phyloP scores from a whole-genome alignment of 2,888 invertebrate genomes.

The Cephus runcator region DNA sequence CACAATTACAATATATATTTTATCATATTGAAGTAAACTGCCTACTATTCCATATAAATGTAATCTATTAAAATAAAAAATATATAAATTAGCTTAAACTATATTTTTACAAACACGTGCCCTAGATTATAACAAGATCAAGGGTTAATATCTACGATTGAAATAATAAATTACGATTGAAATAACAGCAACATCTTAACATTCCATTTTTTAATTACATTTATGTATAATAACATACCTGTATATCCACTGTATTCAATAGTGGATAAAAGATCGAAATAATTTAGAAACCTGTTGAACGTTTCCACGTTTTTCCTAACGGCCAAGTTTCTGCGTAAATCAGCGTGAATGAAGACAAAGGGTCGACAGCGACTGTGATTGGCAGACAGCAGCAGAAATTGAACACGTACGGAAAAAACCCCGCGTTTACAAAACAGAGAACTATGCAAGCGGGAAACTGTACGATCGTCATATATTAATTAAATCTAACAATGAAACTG shows the following conservation, averaged over 20 bases:
- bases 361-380: not conserved
- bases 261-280: not conserved
- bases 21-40: not conserved
- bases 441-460: not conserved
- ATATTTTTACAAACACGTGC: not conserved
- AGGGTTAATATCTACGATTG: not conserved
- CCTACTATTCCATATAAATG: not conserved
- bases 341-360: not conserved
- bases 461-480: not conserved
- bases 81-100: not conserved
- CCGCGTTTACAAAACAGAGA: not conserved
- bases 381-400: not conserved
- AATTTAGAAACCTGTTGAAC: not conserved
- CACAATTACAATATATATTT: too few relatives aligned
- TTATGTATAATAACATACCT: not conserved
- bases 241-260: not conserved
- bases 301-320: not conserved
- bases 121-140: not conserved
- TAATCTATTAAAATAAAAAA: not conserved
- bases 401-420: not conserved
- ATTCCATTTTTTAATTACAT: not conserved
- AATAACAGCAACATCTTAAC: not conserved
- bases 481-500: not conserved
- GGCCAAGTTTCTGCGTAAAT: not conserved
- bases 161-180: not conserved